Percentiles rank a stretch among this genome's conserved stretches.
Conservation (phyloP, 2,113 vertebrate species). For the Melanerpes formicivorus region DNA sequence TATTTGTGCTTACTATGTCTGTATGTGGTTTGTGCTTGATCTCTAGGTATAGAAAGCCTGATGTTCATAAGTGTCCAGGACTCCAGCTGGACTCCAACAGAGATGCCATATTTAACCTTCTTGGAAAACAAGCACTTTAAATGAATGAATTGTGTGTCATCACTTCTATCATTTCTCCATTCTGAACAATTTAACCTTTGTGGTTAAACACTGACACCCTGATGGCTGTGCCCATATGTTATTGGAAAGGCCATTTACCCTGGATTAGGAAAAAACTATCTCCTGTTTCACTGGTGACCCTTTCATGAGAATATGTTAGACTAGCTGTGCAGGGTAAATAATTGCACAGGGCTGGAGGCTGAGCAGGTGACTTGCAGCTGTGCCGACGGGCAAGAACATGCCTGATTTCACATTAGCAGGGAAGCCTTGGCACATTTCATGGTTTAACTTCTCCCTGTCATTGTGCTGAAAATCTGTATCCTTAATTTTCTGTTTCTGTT, state of each 20-base stretch:
- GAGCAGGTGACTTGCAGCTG: rapidly evolving
- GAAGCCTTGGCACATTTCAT: neutral
- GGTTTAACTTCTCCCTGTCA: neutral
- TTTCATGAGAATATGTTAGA: rapidly evolving
- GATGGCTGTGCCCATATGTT: neutral
- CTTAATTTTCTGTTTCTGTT: neutral
- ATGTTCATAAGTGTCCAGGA: neutral
- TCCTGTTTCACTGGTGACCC: neutral
- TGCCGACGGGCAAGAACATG: rapidly evolving
- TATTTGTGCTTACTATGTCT: neutral
- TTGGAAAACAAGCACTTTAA: neutral
- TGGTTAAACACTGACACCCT: rapidly evolving
- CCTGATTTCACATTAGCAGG: neutral
- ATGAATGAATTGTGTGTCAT: neutral
- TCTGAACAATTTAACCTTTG: neutral
- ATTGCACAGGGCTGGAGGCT: neutral
- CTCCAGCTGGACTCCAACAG: neutral
- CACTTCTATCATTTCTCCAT: neutral
- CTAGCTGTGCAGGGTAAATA: neutral
- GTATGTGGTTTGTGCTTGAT: neutral
- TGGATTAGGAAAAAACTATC: neutral
- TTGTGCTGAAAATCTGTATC: neutral
- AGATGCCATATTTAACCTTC: neutral
- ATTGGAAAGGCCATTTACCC: neutral
- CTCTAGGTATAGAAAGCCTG: neutral